These are phyloP conservation scores for Neoaliturus tenellus DNA, from an alignment of 2,888 invertebrate species.

Conservation along the genomic window DNA sequence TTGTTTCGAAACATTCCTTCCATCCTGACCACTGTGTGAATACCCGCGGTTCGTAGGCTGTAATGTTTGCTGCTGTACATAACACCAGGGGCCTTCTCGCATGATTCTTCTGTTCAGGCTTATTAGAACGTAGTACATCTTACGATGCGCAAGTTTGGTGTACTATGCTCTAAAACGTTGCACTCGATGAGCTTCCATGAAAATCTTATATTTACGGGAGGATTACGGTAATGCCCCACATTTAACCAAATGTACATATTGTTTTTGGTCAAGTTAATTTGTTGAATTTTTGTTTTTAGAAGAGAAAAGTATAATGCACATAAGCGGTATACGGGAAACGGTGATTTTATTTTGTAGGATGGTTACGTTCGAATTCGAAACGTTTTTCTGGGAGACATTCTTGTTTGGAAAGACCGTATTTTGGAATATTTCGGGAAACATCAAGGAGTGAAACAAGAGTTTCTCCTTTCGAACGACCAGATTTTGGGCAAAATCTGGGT, in stretches of 20 bases:
- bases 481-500: conserved; percentile 47
- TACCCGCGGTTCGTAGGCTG: conserved; percentile 23
- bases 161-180: not conserved
- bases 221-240: not conserved
- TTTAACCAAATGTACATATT: not conserved
- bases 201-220: not conserved
- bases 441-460: conserved; percentile 27
- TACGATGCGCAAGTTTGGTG: conserved; percentile 23
- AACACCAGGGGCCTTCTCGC: conserved; percentile 10
- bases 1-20: conserved; percentile 55
- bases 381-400: conserved; percentile 19
- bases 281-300: not conserved
- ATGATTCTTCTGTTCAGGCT: not conserved
- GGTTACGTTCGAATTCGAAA: conserved; percentile 52
- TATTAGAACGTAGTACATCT: not conserved
- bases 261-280: conserved; percentile 5
- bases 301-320: not conserved
- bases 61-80: conserved; percentile 34
- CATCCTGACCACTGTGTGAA: conserved; percentile 58
- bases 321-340: not conserved
- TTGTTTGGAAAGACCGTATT: conserved; percentile 1
- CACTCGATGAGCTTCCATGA: not conserved
- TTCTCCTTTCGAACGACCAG: conserved; percentile 57
- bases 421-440: not conserved
- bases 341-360: conserved; percentile 16